Conservation (phyloP, 2,888 invertebrate species). For the Hybos culiciformis region DNA sequence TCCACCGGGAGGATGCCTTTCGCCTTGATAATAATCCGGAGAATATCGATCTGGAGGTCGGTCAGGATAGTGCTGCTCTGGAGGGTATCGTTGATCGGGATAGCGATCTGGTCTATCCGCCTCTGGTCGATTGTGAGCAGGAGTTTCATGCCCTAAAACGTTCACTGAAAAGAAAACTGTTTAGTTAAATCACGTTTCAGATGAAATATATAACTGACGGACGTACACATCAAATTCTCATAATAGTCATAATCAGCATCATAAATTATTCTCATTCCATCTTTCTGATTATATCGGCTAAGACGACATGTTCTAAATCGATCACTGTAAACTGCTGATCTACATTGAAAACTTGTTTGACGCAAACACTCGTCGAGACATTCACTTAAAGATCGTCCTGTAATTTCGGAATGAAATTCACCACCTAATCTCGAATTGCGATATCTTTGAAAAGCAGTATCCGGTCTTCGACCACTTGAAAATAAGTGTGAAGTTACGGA, state of each 20-base stretch:
- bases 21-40: conserved; percentile 18
- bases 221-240: conserved; percentile 85
- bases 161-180: conserved; percentile 25
- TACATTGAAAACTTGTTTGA: conserved; percentile 80
- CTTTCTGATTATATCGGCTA: conserved; percentile 73
- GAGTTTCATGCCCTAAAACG: conserved; percentile 30
- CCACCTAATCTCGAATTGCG: conserved; percentile 75
- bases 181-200: background rate
- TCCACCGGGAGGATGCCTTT: conserved; percentile 25
- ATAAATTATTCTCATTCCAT: conserved; percentile 76
- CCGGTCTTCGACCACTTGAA: conserved; percentile 65
- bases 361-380: conserved; percentile 80
- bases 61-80: conserved; percentile 28
- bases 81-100: conserved; percentile 25
- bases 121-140: conserved; percentile 24
- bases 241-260: conserved; percentile 89
- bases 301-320: conserved; percentile 70
- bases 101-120: conserved; percentile 23
- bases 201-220: background rate
- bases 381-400: conserved; percentile 74
- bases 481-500: conserved; percentile 73
- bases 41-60: conserved; percentile 22
- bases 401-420: conserved; percentile 81
- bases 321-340: conserved; percentile 79
- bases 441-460: conserved; percentile 73